Base-by-base conservation (phyloP, 1,140 invertebrate genomes). In the Phymastichus coffea region DNA sequence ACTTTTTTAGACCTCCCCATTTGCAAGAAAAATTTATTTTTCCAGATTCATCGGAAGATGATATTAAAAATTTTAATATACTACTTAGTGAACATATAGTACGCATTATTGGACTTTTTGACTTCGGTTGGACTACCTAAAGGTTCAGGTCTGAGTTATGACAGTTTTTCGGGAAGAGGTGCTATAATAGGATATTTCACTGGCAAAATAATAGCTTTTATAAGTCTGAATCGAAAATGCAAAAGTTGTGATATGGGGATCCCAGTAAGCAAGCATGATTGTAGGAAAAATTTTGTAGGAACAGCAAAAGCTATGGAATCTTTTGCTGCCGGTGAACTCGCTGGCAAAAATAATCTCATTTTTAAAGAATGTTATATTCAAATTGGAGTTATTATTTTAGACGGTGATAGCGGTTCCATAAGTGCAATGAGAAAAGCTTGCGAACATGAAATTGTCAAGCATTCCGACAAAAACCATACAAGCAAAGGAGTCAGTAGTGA, bases 111-210 rank as follows among this genome's bases (percentile, higher is more conserved):
- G 37, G 28, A 6, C 52, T 47, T 10, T 57, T 51, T 17, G 55
- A 63, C 15, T 57, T 57, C 30, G 55, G 33, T 8, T 62, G 53
- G 46, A 20, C 40, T 14, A 57, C 53, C n/a, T 20, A 47, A 37
- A 51, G 53, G 60, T n/a, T 53, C 44, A 22, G 47, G 48, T 25
- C 35, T 38, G 40, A 57, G 12, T 12, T 63, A 57, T 22, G 61
- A 53, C 22, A 57, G 49, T 19, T 26, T 52, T 9, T 52, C 48
- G 30, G 60, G 54, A 15, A 17, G 20, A 40, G 60, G 26, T 15
- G 53, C 41, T n/a, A 14, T 62, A 26, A 41, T 57, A 43, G 46
- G 47, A 8, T 52, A 20, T 38, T 43, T 48, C 22, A 9, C 47
- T 7, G 57, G 52, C 23, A 57, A 57, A 57, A n/a, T 57, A 28